Percentiles rank a stretch among this genome's conserved stretches.
Evolutionary conservation across 2,888 invertebrate genomes (phyloP).

Genomic region (Pardosa pseudoannulata): DNA sequence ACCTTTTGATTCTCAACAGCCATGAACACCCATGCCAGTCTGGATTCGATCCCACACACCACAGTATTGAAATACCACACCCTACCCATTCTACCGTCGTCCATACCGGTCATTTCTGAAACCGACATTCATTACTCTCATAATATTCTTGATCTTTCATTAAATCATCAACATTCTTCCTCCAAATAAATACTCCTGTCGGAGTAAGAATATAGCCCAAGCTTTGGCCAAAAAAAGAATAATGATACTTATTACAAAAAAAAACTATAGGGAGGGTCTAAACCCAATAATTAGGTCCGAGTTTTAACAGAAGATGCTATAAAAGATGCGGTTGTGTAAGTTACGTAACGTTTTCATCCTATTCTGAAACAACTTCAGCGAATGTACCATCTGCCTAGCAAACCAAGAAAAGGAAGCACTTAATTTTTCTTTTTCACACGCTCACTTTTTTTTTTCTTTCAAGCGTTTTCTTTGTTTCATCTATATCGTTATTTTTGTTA

Average conservation of each 20-base stretch:
- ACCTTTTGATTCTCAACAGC: too few relatives aligned
- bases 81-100: too few relatives aligned
- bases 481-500: constrained; percentile 17
- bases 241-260: constrained; percentile 28
- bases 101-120: too few relatives aligned
- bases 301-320: background rate
- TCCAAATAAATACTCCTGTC: too few relatives aligned
- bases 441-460: background rate
- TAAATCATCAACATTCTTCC: too few relatives aligned
- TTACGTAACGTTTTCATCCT: constrained; percentile 21
- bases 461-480: constrained; percentile 19
- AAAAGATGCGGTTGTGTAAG: background rate
- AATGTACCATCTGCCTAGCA: constrained; percentile 30
- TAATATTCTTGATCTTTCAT: too few relatives aligned
- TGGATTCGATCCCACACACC: too few relatives aligned
- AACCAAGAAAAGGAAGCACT: constrained; percentile 17
- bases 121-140: too few relatives aligned
- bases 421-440: constrained; percentile 33
- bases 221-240: background rate
- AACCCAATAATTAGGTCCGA: constrained; percentile 36
- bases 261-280: constrained; percentile 29
- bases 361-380: constrained; percentile 17
- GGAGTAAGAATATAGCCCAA: too few relatives aligned
- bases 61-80: too few relatives aligned
- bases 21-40: too few relatives aligned